Evolutionary conservation across 2,888 invertebrate species (phyloP).

Genomic region (Horisme vitalbata): DNA sequence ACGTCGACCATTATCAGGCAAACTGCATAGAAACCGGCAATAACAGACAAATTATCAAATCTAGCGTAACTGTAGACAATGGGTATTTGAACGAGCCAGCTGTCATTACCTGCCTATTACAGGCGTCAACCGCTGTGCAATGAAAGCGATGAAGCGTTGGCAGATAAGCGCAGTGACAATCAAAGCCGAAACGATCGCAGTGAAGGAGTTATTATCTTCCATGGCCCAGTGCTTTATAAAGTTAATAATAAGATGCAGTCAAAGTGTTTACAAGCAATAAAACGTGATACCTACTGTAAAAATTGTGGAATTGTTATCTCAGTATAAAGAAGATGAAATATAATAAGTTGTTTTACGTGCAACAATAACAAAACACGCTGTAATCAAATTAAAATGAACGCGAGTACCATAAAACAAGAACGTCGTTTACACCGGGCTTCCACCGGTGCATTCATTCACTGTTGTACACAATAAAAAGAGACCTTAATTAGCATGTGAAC

Average conservation of each 20-base stretch:
- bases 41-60: constrained; percentile 56
- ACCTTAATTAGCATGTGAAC: constrained; percentile 30
- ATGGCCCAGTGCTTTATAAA: too few species aligned
- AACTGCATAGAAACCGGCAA: constrained; percentile 33
- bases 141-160: constrained; percentile 61
- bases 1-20: constrained; percentile 19
- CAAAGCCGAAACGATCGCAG: neutral
- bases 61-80: constrained; percentile 58
- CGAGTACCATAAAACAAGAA: neutral
- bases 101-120: constrained; percentile 55
- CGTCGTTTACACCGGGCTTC: neutral
- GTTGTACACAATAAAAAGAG: constrained; percentile 2
- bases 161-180: constrained; percentile 51
- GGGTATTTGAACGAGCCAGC: constrained; percentile 42
- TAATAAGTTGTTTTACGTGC: too few species aligned
- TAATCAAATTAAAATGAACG: too few species aligned
- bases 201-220: too few species aligned
- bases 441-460: constrained; percentile 4
- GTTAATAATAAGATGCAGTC: too few species aligned
- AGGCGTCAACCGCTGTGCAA: constrained; percentile 58
- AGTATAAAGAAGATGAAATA: too few species aligned
- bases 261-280: too few species aligned
- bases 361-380: too few species aligned
- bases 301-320: too few species aligned
- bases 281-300: too few species aligned